Percentiles rank a stretch among this genome's conserved stretches.
Evolutionary conservation across 2,113 vertebrate genomes (phyloP).

Genomic region (Sciurus niger): DNA sequence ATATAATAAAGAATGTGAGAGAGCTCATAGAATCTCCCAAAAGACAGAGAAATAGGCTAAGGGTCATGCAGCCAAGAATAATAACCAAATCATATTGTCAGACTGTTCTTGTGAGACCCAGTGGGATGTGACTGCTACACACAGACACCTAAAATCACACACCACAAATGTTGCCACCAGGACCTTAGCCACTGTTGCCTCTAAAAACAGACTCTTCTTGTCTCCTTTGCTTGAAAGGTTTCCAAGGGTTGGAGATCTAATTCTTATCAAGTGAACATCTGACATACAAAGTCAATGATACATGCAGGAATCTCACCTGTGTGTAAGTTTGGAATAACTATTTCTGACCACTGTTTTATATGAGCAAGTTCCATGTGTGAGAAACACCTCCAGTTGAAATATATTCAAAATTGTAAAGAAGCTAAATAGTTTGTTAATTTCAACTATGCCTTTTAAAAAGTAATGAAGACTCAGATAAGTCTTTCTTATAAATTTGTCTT

Average conservation of each 20-base stretch:
- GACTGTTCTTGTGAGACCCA: not conserved
- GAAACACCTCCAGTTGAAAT: not conserved
- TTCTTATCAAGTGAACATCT: not conserved
- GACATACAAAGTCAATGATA: not conserved
- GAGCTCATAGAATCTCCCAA: not conserved
- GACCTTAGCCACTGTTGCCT: not conserved
- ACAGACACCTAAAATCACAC: not conserved
- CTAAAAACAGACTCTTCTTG: not conserved
- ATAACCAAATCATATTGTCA: not conserved
- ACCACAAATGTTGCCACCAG: not conserved
- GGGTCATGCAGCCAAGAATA: conserved; percentile 5
- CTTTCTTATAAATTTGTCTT: not conserved
- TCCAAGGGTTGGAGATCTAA: not conserved
- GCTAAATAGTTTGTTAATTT: not conserved
- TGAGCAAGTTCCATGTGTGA: not conserved
- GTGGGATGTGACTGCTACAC: not conserved
- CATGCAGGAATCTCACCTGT: fast-evolving
- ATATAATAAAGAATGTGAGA: conserved; percentile 42
- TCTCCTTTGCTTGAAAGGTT: not conserved
- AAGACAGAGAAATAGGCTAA: conserved; percentile 42
- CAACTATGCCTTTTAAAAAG: not conserved
- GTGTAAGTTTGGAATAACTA: not conserved
- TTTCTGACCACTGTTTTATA: not conserved
- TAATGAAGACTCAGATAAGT: not conserved
- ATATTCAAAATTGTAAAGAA: not conserved